These are phyloP conservation scores for Sisyra nigra DNA, from an alignment of 2,888 invertebrate genomes.

Conservation along the genomic window DNA sequence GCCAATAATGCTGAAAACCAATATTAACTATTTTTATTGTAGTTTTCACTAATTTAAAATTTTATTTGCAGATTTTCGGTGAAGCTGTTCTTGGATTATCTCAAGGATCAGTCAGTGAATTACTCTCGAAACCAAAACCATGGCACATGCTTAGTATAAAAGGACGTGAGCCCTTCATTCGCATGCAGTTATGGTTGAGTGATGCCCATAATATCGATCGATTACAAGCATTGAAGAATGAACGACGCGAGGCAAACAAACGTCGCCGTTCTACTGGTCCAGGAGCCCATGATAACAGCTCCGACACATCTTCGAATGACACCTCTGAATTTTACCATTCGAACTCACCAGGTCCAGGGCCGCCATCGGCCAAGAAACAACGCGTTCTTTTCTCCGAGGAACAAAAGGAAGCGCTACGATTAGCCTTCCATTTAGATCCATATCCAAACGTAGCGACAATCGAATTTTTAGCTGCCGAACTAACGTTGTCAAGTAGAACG, in stretches of 20 bases:
- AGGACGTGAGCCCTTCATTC: constrained; percentile 89
- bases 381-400: constrained; percentile 95
- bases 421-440: constrained; percentile 91
- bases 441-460: constrained; percentile 95
- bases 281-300: constrained; percentile 69
- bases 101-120: constrained; percentile 93
- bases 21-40: no score
- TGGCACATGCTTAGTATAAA: constrained; percentile 99
- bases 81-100: constrained; percentile 93
- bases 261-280: constrained; percentile 70
- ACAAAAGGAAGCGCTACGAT: constrained; percentile 87
- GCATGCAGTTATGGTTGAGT: constrained; percentile 94
- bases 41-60: constrained; percentile 1
- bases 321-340: constrained; percentile 80
- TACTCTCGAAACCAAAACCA: constrained; percentile 94
- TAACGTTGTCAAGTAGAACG: constrained; percentile 83
- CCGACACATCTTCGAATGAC: constrained; percentile 76
- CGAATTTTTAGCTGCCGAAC: constrained; percentile 83
- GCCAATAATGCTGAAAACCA: no score
- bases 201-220: constrained; percentile 91
- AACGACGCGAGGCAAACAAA: constrained; percentile 81
- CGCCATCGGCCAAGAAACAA: constrained; percentile 83
- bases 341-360: constrained; percentile 59
- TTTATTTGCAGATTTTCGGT: constrained; percentile 62
- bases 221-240: constrained; percentile 79